Base-by-base conservation (phyloP, 2,113 vertebrate species). In the Raja brachyura region DNA sequence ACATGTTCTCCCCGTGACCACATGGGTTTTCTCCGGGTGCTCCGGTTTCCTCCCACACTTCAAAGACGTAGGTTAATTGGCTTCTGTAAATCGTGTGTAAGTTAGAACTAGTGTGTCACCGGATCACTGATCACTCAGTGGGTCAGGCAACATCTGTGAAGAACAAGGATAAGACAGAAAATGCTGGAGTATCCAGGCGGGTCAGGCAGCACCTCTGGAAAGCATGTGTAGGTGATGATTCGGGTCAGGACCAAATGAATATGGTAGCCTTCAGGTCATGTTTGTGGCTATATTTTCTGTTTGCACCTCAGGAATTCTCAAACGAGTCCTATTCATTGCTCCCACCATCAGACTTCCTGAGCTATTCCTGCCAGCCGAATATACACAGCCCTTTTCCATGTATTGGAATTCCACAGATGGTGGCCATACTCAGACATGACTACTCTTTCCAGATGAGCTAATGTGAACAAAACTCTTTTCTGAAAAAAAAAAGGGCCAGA, bases 341-440 rank as follows among this genome's bases (percentile, higher is more conserved):
- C 93, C 94, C 94, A 93, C 94, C 93, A 70, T 92, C 68, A 92
- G 90, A 92, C 73, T 92, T 96, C 94, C 94, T 94, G 93, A 70
- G 93, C 94, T 94, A 94, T 94, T 94, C 90, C 90, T 92, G 90
- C 61, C 75, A 94, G 93, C 93, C 94, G 93, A 94, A 94, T 93
- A 94, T 94, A 94, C 94, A 93, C 94, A 95, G 93, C 93, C 93
- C 94, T 95, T 94, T 95, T 95, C 93, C 16, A 0, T 93, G 31
- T 94, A 94, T 6, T 95, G 95, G 93, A 95, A 96, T 96, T 96
- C 95, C 95, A 96, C 95, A 97, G 94, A 95, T 96, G 95, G 95
- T 95, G 94, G 94, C 95, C 95, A 95, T 94, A 86, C 0, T 94
- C 94, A 94, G 3, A 79, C 95, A 95, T 93, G 95, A 96, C 94